phyloP scores from a whole-genome alignment of 2,797 vertebrate species.

The Cacajao melanocephalus region DNA sequence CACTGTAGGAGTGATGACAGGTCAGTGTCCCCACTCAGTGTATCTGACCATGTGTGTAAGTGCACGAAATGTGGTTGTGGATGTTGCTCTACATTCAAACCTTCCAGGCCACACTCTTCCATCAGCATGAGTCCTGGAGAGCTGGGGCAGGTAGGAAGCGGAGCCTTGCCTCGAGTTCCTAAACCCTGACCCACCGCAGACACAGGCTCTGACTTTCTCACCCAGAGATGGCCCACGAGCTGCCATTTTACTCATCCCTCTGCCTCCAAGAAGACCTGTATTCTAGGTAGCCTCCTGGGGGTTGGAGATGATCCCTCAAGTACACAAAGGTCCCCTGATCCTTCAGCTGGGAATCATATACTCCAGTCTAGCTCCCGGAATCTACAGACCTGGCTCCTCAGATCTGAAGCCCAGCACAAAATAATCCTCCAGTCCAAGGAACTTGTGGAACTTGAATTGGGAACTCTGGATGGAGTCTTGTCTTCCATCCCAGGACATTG shows the following conservation, averaged over 20 bases:
- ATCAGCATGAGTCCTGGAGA: conserved; percentile 7
- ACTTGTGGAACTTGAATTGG: not conserved
- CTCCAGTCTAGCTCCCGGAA: not conserved
- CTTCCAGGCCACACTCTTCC: conserved; percentile 2
- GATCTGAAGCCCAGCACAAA: conserved; percentile 38
- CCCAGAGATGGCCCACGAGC: not conserved
- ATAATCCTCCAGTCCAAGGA: not conserved
- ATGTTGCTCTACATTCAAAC: not conserved
- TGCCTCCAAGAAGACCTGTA: not conserved
- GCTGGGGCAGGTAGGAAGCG: not conserved
- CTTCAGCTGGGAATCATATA: conserved; percentile 10
- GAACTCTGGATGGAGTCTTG: not conserved
- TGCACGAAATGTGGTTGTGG: not conserved
- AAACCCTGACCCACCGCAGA: not conserved
- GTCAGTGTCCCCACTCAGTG: not conserved
- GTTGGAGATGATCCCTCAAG: not conserved
- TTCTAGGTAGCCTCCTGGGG: not conserved
- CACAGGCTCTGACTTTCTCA: not conserved
- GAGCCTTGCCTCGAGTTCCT: not conserved
- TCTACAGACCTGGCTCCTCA: not conserved
- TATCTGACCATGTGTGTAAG: not conserved
- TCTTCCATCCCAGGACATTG: not conserved
- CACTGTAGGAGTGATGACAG: not conserved
- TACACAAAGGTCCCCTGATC: not conserved
- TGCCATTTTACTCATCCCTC: not conserved